Conservation (phyloP, 2,113 vertebrate species). For the Monarcha castaneiventris region DNA sequence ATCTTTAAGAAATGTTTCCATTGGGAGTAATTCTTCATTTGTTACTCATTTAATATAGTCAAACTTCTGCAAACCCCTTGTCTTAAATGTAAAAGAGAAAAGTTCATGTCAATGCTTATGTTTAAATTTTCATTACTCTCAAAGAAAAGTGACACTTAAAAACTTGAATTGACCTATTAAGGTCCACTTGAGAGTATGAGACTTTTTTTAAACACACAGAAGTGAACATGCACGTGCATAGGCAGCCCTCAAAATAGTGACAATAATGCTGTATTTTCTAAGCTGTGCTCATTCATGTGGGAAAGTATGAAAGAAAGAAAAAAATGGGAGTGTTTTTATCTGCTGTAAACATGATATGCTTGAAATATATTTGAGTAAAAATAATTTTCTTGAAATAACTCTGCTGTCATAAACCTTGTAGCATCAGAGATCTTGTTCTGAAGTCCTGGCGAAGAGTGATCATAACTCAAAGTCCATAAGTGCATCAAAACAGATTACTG, state of each 20-base stretch:
- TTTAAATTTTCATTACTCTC: not conserved
- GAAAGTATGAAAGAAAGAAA: not conserved
- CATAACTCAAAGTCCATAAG: not conserved
- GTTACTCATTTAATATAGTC: not conserved
- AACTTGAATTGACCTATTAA: not conserved
- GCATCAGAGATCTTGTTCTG: not conserved
- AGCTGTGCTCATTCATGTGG: not conserved
- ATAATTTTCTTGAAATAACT: not conserved
- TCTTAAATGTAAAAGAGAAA: not conserved
- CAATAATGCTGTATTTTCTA: not conserved
- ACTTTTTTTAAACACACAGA: not conserved
- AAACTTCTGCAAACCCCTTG: not conserved
- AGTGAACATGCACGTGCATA: not conserved
- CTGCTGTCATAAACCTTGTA: not conserved
- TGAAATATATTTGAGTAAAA: not conserved
- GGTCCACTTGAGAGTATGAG: rapidly evolving
- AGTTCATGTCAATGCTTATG: not conserved
- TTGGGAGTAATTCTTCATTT: not conserved
- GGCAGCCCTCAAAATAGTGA: not conserved
- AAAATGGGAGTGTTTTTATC: not conserved
- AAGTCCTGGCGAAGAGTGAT: not conserved
- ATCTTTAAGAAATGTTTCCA: not conserved
- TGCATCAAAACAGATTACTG: not conserved
- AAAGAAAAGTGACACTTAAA: not conserved
- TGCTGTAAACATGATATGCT: not conserved